Conservation (phyloP, 2,888 invertebrate species). For the Agrotis puta region DNA sequence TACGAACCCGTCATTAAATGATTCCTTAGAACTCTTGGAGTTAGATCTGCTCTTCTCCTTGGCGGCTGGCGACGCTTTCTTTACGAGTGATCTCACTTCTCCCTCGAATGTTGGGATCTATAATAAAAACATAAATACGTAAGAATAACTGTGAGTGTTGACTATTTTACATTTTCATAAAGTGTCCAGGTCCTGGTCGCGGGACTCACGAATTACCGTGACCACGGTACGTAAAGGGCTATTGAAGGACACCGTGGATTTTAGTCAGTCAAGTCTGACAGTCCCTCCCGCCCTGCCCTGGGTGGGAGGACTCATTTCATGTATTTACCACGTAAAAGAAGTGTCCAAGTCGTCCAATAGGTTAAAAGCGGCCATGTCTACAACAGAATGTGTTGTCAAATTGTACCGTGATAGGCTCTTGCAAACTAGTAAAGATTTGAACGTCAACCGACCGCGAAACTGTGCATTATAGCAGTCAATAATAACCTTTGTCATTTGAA, state of each 20-base stretch:
- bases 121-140: conserved; percentile 45
- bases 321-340: no score
- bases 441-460: neutral
- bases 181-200: no score
- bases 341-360: no score
- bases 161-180: no score
- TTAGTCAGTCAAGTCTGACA: no score
- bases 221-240: no score
- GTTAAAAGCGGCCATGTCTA: neutral
- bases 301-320: no score
- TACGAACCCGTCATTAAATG: conserved; percentile 77
- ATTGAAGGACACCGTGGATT: no score
- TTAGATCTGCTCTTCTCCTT: conserved; percentile 79
- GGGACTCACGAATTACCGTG: no score
- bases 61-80: conserved; percentile 72
- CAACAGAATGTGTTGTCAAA: neutral
- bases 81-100: conserved; percentile 71
- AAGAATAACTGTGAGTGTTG: no score
- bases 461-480: neutral
- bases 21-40: conserved; percentile 82
- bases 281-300: no score
- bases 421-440: conserved; percentile 12
- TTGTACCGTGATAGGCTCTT: conserved; percentile 5
- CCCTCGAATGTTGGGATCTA: conserved; percentile 86
- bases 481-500: conserved; percentile 2